These are phyloP conservation scores for Heterotis niloticus DNA, from an alignment of 2,113 vertebrate genomes.

Conservation along the genomic window DNA sequence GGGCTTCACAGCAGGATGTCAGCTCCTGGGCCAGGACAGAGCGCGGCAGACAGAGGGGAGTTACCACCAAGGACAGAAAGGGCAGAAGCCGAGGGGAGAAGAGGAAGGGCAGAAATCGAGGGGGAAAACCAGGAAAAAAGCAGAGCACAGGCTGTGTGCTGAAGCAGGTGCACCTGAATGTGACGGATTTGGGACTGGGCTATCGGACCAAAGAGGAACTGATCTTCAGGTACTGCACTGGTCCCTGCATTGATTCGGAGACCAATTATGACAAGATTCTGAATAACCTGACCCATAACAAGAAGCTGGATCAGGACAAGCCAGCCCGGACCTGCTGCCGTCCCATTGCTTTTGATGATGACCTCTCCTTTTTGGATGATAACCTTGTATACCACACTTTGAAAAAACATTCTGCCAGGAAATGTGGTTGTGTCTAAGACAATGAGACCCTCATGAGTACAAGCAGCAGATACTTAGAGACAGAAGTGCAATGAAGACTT, in stretches of 20 bases:
- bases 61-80: slow-evolving; percentile 55
- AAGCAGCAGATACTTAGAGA: slow-evolving; percentile 45
- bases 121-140: slow-evolving; percentile 52
- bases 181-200: slow-evolving; percentile 92
- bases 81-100: slow-evolving; percentile 51
- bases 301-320: slow-evolving; percentile 84
- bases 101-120: slow-evolving; percentile 51
- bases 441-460: slow-evolving; percentile 25
- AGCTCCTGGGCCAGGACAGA: slow-evolving; percentile 64
- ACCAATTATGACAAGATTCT: slow-evolving; percentile 96
- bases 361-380: slow-evolving; percentile 93
- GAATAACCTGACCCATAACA: slow-evolving; percentile 91
- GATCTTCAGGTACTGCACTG: slow-evolving; percentile 94
- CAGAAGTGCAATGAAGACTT: slow-evolving; percentile 10
- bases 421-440: slow-evolving; percentile 87
- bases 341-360: slow-evolving; percentile 88
- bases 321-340: slow-evolving; percentile 86
- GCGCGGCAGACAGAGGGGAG: slow-evolving; percentile 67
- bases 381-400: slow-evolving; percentile 91
- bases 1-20: slow-evolving; percentile 72
- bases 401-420: slow-evolving; percentile 94
- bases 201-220: slow-evolving; percentile 96
- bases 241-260: slow-evolving; percentile 84
- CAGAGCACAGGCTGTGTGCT: slow-evolving; percentile 83
- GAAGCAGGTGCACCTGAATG: slow-evolving; percentile 89